Base-by-base conservation (phyloP, 2,113 vertebrate species). In the Sarotherodon lohbergeri region DNA sequence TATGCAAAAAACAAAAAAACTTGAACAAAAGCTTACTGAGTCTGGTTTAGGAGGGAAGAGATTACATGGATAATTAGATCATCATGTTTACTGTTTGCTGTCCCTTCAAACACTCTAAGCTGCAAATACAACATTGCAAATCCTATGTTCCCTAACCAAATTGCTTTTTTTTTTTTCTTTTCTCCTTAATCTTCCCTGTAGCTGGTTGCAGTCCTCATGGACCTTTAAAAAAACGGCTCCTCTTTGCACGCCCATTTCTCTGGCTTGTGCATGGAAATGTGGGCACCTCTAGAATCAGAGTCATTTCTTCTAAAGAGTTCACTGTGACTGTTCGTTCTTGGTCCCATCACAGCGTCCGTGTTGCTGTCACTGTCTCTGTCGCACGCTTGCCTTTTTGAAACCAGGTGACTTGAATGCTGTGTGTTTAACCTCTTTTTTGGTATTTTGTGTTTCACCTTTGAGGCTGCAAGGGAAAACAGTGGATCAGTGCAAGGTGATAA, bases 211-310 rank as follows among this genome's bases (percentile, higher is more conserved):
- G 48, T 83, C 50, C 54, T 96, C 59, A 90, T 36, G 50, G 29
- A 36, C 32, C 7, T 90, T 87, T 89, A 91, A 68, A 94, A 95
- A 86, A 83, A 90, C 24, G 93, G 90, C 86, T 97, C 93, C 61
- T 96, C 94, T 95, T 97, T 96, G 88, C 90, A 96, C 54, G 88
- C 85, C 82, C 83, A 88, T 85, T 93, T 92, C 80, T 96, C 94
- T 86, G 94, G 81, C 88, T 91, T 94, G 82, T 89, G 90, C 34
- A 87, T 41, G 61, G 94, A 92, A 86, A 90, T 86, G 32, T 88
- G 79, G 9, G 81, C 9, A 52, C 83, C 84, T 84, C 89, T 95
- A 46, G 85, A 27, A 32, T 92, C 92, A 76, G 90, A 83, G 46
- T 93, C 80, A 87, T 83, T 94, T 86, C 66, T 93, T 81, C 81